Percentiles rank a stretch among this genome's conserved stretches.
Evolutionary conservation across 2,888 invertebrate species (phyloP).

Genomic region (Laspeyria flexula): DNA sequence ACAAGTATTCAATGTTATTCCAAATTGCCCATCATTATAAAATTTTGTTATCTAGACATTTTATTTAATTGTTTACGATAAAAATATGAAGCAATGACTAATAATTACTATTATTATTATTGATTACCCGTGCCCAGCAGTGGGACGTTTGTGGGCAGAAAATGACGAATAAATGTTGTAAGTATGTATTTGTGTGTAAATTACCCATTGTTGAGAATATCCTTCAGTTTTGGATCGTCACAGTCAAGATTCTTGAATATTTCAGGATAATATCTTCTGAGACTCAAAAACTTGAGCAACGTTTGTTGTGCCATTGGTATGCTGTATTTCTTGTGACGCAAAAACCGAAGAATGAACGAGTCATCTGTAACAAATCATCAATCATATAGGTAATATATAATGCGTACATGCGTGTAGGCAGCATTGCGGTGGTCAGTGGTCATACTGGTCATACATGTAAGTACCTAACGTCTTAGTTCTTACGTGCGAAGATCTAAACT

Average conservation of each 20-base stretch:
- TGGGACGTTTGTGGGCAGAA: too few species aligned
- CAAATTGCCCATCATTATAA: slow-evolving; percentile 9
- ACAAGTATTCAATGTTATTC: slow-evolving; percentile 12
- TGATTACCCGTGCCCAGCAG: too few species aligned
- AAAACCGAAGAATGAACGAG: slow-evolving; percentile 90
- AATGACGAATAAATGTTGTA: too few species aligned
- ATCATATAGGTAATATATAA: neutral
- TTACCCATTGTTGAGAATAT: slow-evolving; percentile 89
- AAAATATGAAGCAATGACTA: too few species aligned
- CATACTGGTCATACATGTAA: too few species aligned
- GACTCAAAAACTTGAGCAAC: slow-evolving; percentile 91
- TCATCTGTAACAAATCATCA: slow-evolving; percentile 84
- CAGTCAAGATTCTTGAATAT: slow-evolving; percentile 88
- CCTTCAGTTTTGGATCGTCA: slow-evolving; percentile 85
- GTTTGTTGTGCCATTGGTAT: slow-evolving; percentile 92
- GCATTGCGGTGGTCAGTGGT: too few species aligned
- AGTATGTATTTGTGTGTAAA: neutral
- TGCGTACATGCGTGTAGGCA: neutral
- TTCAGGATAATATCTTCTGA: slow-evolving; percentile 89
- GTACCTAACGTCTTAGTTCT: too few species aligned
- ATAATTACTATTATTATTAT: too few species aligned
- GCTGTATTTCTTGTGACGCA: slow-evolving; percentile 92
- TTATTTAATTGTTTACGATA: too few species aligned
- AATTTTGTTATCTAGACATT: slow-evolving; percentile 6
- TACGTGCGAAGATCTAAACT: too few species aligned